Base-by-base conservation (phyloP, 2,113 vertebrate species). In the Geococcyx californianus region DNA sequence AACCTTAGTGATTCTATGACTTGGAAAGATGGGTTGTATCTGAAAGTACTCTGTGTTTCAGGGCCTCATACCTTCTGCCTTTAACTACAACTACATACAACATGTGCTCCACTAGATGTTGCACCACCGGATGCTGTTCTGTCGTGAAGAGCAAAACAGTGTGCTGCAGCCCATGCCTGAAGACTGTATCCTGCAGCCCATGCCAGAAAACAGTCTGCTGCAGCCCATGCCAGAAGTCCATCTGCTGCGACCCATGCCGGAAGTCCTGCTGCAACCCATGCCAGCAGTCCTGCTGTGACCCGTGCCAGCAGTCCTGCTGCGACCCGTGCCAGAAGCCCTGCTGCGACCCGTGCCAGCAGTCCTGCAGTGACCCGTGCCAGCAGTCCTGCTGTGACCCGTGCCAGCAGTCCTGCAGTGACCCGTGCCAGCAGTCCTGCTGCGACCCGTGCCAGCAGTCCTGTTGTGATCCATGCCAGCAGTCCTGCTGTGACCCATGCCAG, bases 81-180 rank as follows among this genome's bases (percentile, higher is more conserved):
- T 79, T 10, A 3, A 0, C 88, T 52, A 34, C 91, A 4, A 3
- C 83, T 7, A 58, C 88, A 56, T 68, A 38, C 76, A 85, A 6
- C 89, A 97, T 97, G 96, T 87, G 68, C 73, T 94, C 84, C 54
- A 82, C 24, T 2, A 45, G 81, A 16, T 95, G 89, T 21, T 93
- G 93, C 11, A 74, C 94, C 58, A 93, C 85, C 0, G 68, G 81
- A 42, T 96, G 85, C 90, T 96, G 94, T 68, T 92, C 94, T 6
- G 2, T 90, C 4, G 85, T 93, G 83, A 95, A 95, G 94, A 95
- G 19, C 93, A 96, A 93, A 18, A 93, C 96, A 0, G 94, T 93
- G 28, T 96, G 96, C 76, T 95, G 93, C 91, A 84, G 56, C 52
- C 73, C 84, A 0, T 94, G 92, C 78, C 59, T 73, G 77, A 80